Evolutionary conservation across 1,140 invertebrate genomes (phyloP).

Genomic region (Whitmania pigra): DNA sequence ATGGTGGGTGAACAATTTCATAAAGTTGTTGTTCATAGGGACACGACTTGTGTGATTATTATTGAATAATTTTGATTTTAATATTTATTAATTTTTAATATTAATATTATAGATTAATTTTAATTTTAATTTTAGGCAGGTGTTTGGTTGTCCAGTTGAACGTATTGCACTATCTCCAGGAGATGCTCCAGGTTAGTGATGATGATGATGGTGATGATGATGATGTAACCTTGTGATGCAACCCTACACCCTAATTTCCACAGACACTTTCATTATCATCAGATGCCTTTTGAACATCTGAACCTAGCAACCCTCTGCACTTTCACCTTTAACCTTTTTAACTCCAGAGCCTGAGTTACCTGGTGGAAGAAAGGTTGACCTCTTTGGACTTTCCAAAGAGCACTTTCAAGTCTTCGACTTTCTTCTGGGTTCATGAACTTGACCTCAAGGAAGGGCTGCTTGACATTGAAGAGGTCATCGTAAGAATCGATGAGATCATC

Average conservation of each 20-base stretch:
- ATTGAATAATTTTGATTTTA: too few relatives aligned
- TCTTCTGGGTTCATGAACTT: neutral
- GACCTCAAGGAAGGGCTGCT: neutral
- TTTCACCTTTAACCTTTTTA: neutral
- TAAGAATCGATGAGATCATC: neutral
- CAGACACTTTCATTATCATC: too few relatives aligned
- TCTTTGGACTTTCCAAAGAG: neutral
- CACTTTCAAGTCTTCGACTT: neutral
- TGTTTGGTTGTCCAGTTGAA: constrained; percentile 9
- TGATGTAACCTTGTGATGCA: neutral
- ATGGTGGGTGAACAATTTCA: too few relatives aligned
- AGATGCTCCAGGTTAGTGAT: neutral
- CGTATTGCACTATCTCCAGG: neutral
- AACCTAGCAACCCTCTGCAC: neutral
- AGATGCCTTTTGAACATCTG: neutral
- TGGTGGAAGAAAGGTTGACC: neutral
- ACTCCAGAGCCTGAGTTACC: neutral
- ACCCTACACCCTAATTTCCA: too few relatives aligned
- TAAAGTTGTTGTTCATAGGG: too few relatives aligned
- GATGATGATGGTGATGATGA: neutral
- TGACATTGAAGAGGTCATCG: neutral
- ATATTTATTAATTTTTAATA: too few relatives aligned
- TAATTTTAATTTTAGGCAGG: neutral
- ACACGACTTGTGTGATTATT: too few relatives aligned
- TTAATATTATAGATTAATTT: too few relatives aligned